Base-by-base conservation (phyloP, 2,113 vertebrate species). In the Menidia beryllina region DNA sequence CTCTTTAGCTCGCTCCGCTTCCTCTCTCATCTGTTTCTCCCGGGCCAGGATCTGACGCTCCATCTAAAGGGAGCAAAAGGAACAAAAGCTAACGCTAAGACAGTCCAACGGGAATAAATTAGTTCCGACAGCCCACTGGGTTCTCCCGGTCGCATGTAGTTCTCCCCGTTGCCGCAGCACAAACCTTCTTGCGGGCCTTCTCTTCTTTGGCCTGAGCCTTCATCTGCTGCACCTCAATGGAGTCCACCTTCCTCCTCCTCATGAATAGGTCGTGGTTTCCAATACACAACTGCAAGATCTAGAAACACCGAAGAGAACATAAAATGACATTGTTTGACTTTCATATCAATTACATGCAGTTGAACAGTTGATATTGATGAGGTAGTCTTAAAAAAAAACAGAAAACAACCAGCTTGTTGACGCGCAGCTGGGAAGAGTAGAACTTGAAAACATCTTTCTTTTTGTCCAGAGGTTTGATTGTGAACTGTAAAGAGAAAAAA, bases 391-490 rank as follows among this genome's bases (percentile, higher is more conserved):
- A n/a, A 57, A 1, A 26, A 39, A 72, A 4, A 43, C 3, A 9
- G 19, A 11, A 63, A 88, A 95, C 85, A 63, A 97, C 96, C 94
- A 96, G 75, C 78, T 96, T 97, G 84, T 98, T 97, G 75, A 96
- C 96, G 64, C 95, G 92, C 50, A 96, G 94, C 26, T 96, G 95
- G 48, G 95, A 96, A 0, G 95, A 96, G 67, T 96, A 97, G 86
- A 98, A 97, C 83, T 96, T 98, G 88, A 97, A 97, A 71, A 96
- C 96, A 63, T 97, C 96, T 55, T 94, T 95, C 75, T 96, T 97
- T 88, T 97, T 97, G 82, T 97, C 96, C 61, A 97, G 91, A 7
- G 95, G 96, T 83, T 96, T 97, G 86, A 96, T 96, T 13, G 95
- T 96, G 80, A 97, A 94, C 96, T 97, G 66, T 26, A 50, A 81